Percentiles rank a stretch among this genome's conserved stretches.
These are phyloP conservation scores for Melanargia galathea DNA, from an alignment of 2,888 invertebrate genomes.

Conservation along the genomic window DNA sequence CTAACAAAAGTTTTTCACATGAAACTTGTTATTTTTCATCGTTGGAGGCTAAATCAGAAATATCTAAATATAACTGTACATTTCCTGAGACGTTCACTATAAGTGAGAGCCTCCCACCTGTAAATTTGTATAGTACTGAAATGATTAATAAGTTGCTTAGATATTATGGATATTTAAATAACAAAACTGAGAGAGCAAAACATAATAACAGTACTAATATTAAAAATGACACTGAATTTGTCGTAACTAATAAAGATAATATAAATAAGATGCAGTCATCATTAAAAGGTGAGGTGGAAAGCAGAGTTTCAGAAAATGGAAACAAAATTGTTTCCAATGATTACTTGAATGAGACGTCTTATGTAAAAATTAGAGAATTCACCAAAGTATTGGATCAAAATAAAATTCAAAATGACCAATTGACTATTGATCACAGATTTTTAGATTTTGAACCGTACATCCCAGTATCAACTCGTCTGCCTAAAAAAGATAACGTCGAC, in stretches of 20 bases:
- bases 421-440: conserved; percentile 62
- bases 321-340: conserved; percentile 55
- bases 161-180: conserved; percentile 74
- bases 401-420: conserved; percentile 62
- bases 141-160: conserved; percentile 77
- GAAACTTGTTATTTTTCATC: conserved; percentile 76
- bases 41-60: conserved; percentile 68
- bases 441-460: conserved; percentile 56
- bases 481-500: conserved; percentile 49
- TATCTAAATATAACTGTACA: conserved; percentile 75
- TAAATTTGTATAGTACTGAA: conserved; percentile 77
- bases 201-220: conserved; percentile 48
- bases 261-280: conserved; percentile 38
- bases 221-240: conserved; percentile 42
- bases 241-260: conserved; percentile 43
- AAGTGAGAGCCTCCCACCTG: conserved; percentile 75
- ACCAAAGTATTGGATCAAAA: conserved; percentile 67
- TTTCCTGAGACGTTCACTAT: conserved; percentile 78
- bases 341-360: conserved; percentile 58
- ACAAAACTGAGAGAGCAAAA: conserved; percentile 69
- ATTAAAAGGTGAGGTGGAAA: conserved; percentile 32
- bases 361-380: conserved; percentile 58
- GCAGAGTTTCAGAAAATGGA: conserved; percentile 48
- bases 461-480: conserved; percentile 47
- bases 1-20: conserved; percentile 66